A percentile compares a stretch with the other conserved stretches of the same genome.
Evolutionary conservation across 2,113 vertebrate species (phyloP).

Genomic region (Tenrec ecaudatus): DNA sequence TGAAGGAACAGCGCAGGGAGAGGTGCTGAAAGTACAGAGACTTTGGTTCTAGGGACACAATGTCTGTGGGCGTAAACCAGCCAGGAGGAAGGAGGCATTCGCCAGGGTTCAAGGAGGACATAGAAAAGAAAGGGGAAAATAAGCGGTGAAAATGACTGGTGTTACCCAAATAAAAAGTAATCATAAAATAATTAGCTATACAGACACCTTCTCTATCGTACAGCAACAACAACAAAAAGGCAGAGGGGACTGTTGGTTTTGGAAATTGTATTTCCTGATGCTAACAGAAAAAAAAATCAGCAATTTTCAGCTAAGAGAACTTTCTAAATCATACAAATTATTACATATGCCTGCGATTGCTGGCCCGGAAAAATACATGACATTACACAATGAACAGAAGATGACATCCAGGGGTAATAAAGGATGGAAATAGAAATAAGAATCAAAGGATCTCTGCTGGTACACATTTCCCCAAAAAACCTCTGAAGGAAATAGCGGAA

Average conservation of each 20-base stretch:
- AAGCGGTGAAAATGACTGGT: neutral
- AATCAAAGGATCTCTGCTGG: neutral
- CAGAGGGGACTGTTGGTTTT: neutral
- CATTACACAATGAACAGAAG: constrained; percentile 32
- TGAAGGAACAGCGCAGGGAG: neutral
- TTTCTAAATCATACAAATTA: neutral
- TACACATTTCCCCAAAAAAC: neutral
- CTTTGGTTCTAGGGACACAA: too few species aligned
- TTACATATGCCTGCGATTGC: neutral
- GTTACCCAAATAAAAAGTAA: neutral
- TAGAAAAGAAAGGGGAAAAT: neutral
- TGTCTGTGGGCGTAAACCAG: neutral
- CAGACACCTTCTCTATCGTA: too few species aligned
- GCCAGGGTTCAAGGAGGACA: neutral
- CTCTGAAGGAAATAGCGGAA: neutral
- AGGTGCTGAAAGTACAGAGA: neutral
- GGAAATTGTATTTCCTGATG: neutral
- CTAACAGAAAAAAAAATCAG: neutral
- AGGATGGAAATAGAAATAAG: neutral
- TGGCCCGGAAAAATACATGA: constrained; percentile 16
- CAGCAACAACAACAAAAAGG: too few species aligned
- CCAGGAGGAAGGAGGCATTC: neutral
- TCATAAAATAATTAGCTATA: too few species aligned
- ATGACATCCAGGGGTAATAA: neutral
- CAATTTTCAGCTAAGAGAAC: neutral